Base-by-base conservation (phyloP, 2,888 invertebrate species). In the Dryococelus australis region DNA sequence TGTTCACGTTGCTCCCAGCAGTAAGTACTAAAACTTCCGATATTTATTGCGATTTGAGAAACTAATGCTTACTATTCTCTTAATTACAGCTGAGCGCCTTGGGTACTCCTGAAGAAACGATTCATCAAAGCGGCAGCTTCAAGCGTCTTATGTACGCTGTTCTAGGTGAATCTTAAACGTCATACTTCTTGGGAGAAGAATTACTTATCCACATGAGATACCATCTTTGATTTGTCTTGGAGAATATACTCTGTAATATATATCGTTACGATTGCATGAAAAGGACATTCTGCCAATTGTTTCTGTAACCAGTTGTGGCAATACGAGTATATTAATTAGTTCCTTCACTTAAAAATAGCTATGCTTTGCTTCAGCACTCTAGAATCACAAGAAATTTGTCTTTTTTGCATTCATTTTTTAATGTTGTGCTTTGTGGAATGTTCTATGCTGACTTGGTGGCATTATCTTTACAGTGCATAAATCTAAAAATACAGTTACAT, bases 61-160 rank as follows among this genome's bases (percentile, higher is more conserved):
- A 35, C 35, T 35, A 35, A 35, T 35, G 35, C 35, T 35, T 47
- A 13, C 12, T 87, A 16, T 83, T 85, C n/a, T n/a, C n/a, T n/a
- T 28, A 88, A 91, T 93, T 92, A 27, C 93, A 96, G 95, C 94
- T 95, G 90, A 96, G 95, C 92, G 94, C 95, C 87, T 92, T 95
- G 90, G 95, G 95, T 43, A 94, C 93, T 91, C 95, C 95, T 90
- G 95, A 96, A 91, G 97, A 97, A 92, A 95, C 95, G 91, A 98
- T 98, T 92, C 97, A 97, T 91, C 98, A 98, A 93, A 98, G 97
- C 93, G 96, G 97, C 93, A 97, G 97, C 90, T 98, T 98, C 94
- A 97, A 97, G 93, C 96, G 98, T 92, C 95, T 98, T 92, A 98
- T 98, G 98, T 96, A 96, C 94, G 96, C 96, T 94, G 97, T 98